Conservation (phyloP, 2,888 invertebrate genomes). For the Druceiella hillmani region DNA sequence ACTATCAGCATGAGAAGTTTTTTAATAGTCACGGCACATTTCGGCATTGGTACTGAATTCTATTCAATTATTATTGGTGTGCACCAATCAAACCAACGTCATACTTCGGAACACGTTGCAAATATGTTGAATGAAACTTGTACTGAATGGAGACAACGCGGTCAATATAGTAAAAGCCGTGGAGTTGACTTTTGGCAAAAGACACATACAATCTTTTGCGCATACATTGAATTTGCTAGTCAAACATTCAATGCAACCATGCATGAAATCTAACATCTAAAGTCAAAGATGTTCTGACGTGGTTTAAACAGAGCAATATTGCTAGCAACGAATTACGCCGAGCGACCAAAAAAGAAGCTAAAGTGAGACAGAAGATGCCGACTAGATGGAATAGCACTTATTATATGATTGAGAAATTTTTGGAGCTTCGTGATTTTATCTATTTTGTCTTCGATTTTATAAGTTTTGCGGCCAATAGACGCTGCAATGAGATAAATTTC, state of each 20-base stretch:
- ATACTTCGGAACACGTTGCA: conserved; percentile 29
- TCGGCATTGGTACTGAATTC: conserved; percentile 27
- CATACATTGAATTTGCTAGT: conserved; percentile 31
- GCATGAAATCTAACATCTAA: conserved; percentile 24
- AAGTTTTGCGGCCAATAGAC: conserved; percentile 27
- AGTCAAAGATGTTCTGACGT: conserved; percentile 27
- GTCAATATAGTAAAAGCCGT: conserved; percentile 26
- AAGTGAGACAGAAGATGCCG: conserved; percentile 13
- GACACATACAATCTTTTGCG: conserved; percentile 30
- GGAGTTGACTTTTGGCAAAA: conserved; percentile 27
- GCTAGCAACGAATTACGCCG: conserved; percentile 19
- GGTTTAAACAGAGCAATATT: conserved; percentile 27
- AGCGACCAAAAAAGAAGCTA: not conserved
- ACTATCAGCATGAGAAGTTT: conserved; percentile 24
- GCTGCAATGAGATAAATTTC: conserved; percentile 30
- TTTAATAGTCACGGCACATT: conserved; percentile 30
- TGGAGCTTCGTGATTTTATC: conserved; percentile 25
- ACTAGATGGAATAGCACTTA: too few relatives aligned
- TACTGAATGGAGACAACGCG: conserved; percentile 27
- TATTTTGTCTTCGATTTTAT: conserved; percentile 23
- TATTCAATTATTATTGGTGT: conserved; percentile 29
- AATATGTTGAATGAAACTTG: conserved; percentile 25
- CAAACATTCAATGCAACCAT: conserved; percentile 20
- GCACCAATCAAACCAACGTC: conserved; percentile 28
- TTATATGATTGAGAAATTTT: conserved; percentile 29